Evolutionary conservation across 64 coral and sea anemone species (phyloP).

Genomic region (Montipora capricornis): DNA sequence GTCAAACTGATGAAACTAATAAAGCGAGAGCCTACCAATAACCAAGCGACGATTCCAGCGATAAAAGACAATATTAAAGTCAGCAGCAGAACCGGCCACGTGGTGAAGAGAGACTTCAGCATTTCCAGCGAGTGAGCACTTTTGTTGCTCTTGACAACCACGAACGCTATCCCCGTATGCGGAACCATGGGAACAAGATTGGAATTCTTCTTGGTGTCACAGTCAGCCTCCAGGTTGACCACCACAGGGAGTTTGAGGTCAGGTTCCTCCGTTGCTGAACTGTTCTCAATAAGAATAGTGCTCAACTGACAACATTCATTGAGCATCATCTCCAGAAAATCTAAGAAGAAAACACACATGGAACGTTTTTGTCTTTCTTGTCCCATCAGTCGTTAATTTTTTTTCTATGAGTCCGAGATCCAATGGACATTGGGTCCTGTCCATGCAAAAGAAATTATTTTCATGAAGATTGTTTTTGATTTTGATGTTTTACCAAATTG

Average conservation of each 20-base stretch:
- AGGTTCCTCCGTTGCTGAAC: background rate
- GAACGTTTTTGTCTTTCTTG: background rate
- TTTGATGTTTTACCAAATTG: no score
- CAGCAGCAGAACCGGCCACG: slow-evolving; percentile 69
- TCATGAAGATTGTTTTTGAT: no score
- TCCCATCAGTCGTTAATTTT: no score
- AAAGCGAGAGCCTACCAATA: slow-evolving; percentile 19
- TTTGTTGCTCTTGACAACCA: slow-evolving; percentile 34
- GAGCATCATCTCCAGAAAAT: slow-evolving; percentile 8
- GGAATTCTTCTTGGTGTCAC: background rate
- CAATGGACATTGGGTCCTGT: no score
- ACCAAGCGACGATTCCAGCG: slow-evolving; percentile 69
- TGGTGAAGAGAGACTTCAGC: slow-evolving; percentile 37
- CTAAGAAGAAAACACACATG: background rate
- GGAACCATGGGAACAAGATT: slow-evolving; percentile 70
- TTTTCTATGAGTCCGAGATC: no score
- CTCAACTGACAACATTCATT: slow-evolving; percentile 15
- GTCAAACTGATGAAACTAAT: no score
- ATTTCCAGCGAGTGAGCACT: slow-evolving; percentile 28
- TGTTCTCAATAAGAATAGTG: background rate
- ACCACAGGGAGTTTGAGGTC: slow-evolving; percentile 55
- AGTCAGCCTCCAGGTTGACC: slow-evolving; percentile 61
- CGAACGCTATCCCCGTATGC: slow-evolving; percentile 65
- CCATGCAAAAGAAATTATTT: no score
- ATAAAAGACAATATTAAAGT: slow-evolving; percentile 63